Conservation (phyloP, 2,888 invertebrate species). For the Callimorpha dominula region DNA sequence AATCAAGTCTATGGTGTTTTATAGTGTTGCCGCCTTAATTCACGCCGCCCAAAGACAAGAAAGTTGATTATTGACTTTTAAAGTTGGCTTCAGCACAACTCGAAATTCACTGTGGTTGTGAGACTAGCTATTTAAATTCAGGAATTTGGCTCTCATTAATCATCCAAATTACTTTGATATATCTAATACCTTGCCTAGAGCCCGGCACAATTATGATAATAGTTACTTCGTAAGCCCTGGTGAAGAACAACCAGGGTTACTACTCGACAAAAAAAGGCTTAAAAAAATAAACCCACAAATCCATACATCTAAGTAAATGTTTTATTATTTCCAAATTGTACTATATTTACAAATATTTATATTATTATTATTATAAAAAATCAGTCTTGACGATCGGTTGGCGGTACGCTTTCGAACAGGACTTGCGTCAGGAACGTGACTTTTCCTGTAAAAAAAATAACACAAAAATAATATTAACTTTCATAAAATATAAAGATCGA, state of each 20-base stretch:
- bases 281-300: not conserved
- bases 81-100: no score
- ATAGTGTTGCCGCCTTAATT: no score
- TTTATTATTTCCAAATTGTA: constrained; percentile 41
- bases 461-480: not conserved
- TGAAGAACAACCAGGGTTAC: not conserved
- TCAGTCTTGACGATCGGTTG: constrained; percentile 82
- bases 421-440: constrained; percentile 89
- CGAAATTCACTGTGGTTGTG: no score
- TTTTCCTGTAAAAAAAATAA: constrained; percentile 83
- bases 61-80: no score
- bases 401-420: constrained; percentile 89
- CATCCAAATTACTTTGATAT: no score
- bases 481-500: not conserved
- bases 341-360: constrained; percentile 51
- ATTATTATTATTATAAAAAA: constrained; percentile 39
- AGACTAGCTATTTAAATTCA: no score
- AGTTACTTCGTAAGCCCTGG: no score
- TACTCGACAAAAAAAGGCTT: not conserved
- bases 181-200: no score
- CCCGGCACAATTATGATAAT: no score
- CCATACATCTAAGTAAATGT: constrained; percentile 26
- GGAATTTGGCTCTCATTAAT: no score
- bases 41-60: no score
- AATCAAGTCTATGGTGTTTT: no score